Evolutionary conservation across 2,888 invertebrate species (phyloP).

Genomic region (Phengaris alcon): DNA sequence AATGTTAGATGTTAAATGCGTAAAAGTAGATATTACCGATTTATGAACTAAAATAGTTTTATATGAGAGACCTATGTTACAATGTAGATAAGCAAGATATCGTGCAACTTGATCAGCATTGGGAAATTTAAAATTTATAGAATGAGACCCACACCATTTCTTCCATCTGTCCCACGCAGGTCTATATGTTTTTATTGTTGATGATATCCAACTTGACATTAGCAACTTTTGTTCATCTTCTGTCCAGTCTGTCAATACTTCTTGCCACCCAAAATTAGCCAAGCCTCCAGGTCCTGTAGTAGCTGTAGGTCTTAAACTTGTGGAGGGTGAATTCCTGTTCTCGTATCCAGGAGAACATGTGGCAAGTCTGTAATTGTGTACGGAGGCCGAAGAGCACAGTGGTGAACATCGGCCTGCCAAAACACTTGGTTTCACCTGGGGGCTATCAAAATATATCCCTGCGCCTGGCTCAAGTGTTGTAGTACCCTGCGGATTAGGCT

Average conservation of each 20-base stretch:
- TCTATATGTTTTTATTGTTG: constrained; percentile 37
- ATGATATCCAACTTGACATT: constrained; percentile 37
- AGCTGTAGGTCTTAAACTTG: too few species aligned
- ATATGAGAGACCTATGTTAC: constrained; percentile 27
- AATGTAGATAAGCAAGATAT: constrained; percentile 34
- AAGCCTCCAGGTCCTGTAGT: too few species aligned
- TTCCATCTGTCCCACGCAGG: constrained; percentile 35
- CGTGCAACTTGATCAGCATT: constrained; percentile 32
- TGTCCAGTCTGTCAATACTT: constrained; percentile 34
- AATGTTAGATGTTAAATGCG: constrained; percentile 20
- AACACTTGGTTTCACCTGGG: too few species aligned
- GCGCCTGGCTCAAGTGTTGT: constrained; percentile 33
- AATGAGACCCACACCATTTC: constrained; percentile 29
- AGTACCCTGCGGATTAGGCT: constrained; percentile 35
- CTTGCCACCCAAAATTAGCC: neutral
- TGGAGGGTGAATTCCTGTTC: too few species aligned
- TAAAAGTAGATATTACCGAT: constrained; percentile 34
- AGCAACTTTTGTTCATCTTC: constrained; percentile 34
- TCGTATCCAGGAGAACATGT: too few species aligned
- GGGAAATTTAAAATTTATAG: constrained; percentile 31
- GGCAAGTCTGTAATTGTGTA: too few species aligned
- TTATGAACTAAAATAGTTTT: constrained; percentile 33
- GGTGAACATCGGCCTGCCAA: too few species aligned
- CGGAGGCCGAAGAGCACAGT: too few species aligned
- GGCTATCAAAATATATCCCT: neutral